phyloP scores from a whole-genome alignment of 1,140 invertebrate genomes.

The Drosophila neocordata region DNA sequence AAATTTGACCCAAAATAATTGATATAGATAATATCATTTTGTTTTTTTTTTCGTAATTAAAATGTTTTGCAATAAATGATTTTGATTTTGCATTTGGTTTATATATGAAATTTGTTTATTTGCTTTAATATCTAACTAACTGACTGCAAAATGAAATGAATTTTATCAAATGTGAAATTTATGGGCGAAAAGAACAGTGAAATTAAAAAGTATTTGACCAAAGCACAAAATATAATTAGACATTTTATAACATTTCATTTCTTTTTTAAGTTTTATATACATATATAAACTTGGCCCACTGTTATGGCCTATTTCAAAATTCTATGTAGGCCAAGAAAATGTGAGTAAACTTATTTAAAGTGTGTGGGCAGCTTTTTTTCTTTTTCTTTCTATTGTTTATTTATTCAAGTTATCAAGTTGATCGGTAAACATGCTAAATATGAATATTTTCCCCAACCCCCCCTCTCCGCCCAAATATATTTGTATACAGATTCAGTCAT shows the following conservation, averaged over 20 bases:
- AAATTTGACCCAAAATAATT: constrained; percentile 1
- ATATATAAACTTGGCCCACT: background rate
- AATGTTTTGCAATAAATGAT: constrained; percentile 26
- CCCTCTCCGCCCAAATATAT: too few relatives aligned
- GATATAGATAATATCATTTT: background rate
- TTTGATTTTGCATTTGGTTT: constrained; percentile 33
- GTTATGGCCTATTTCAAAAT: too few relatives aligned
- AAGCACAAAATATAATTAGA: background rate
- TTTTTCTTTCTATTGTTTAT: constrained; percentile 27
- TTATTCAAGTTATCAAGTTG: constrained; percentile 72
- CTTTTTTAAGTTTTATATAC: background rate
- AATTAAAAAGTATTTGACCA: background rate
- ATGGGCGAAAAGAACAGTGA: background rate
- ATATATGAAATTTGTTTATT: constrained; percentile 47
- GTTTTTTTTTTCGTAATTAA: constrained; percentile 30
- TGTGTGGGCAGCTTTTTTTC: constrained; percentile 9
- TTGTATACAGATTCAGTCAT: too few relatives aligned
- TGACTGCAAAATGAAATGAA: constrained; percentile 27
- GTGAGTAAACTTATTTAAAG: background rate
- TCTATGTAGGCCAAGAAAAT: too few relatives aligned
- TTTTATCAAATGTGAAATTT: background rate
- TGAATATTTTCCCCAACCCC: constrained; percentile 7
- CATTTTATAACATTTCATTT: background rate
- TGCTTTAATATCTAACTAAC: constrained; percentile 12
- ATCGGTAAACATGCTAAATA: constrained; percentile 67